Conservation (phyloP, 1,140 invertebrate genomes). For the Scaptomyza graminum region DNA sequence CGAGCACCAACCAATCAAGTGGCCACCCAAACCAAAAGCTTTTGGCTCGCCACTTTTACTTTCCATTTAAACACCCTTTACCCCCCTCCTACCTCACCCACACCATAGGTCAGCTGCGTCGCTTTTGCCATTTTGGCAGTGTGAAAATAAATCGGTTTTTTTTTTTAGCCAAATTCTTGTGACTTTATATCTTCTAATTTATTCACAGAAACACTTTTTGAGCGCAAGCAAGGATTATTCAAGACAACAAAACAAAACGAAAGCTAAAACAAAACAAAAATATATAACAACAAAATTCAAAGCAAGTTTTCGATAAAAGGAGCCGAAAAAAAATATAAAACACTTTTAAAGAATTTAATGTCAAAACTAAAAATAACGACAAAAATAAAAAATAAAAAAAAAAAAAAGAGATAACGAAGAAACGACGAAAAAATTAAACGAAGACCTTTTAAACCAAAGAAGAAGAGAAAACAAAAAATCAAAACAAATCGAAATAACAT, state of each 20-base stretch:
- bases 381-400: conserved; percentile 35
- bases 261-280: conserved; percentile 18
- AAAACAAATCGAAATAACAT: conserved; percentile 79
- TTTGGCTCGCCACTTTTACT: conserved; percentile 76
- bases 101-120: background rate
- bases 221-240: conserved; percentile 81
- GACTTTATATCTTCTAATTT: conserved; percentile 48
- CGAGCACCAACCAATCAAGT: conserved; percentile 79
- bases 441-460: conserved; percentile 26
- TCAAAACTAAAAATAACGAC: conserved; percentile 57
- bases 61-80: conserved; percentile 52
- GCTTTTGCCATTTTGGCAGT: conserved; percentile 19
- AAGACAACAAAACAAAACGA: conserved; percentile 45
- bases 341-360: conserved; percentile 61
- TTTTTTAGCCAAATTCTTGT: conserved; percentile 32
- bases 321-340: conserved; percentile 35
- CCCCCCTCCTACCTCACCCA: background rate
- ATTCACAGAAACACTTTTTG: conserved; percentile 81
- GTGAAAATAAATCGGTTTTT: conserved; percentile 18
- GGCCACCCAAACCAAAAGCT: conserved; percentile 73
- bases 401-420: conserved; percentile 10
- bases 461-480: conserved; percentile 29
- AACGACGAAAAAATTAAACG: conserved; percentile 33
- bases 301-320: conserved; percentile 54
- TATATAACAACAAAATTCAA: conserved; percentile 35